Evolutionary conservation across 1,140 invertebrate genomes (phyloP).

Genomic region (Tetragnatha versicolor): DNA sequence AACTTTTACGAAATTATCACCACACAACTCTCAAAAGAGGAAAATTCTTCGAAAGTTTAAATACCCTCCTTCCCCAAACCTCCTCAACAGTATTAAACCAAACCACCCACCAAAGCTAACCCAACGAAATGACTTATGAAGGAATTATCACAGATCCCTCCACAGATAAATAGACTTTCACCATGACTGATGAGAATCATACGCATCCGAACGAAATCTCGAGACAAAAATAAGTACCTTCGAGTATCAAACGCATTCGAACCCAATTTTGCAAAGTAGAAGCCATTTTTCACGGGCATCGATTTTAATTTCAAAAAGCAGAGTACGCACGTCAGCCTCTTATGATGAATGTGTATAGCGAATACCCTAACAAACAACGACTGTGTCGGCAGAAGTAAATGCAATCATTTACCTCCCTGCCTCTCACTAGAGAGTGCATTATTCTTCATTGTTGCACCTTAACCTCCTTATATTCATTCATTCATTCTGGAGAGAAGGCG

Average conservation of each 20-base stretch:
- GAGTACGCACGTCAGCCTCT: neutral
- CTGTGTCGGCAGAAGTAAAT: neutral
- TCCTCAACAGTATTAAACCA: no score
- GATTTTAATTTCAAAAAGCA: neutral
- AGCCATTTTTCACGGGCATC: neutral
- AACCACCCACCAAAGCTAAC: no score
- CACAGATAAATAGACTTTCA: no score
- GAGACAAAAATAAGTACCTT: neutral
- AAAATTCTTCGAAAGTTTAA: no score
- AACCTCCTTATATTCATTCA: neutral
- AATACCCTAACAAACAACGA: neutral
- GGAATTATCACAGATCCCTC: no score
- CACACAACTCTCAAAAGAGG: no score
- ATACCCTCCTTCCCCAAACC: no score
- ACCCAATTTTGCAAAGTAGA: neutral
- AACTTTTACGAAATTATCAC: no score
- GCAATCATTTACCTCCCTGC: neutral
- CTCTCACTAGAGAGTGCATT: neutral
- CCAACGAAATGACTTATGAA: no score
- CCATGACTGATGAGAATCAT: no score
- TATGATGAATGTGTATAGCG: conserved; percentile 12
- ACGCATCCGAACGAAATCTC: neutral
- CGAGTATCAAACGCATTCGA: neutral
- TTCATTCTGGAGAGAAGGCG: neutral
- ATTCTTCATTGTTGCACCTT: neutral